These are phyloP conservation scores for Danio jaintianensis DNA, from an alignment of 2,797 vertebrate genomes.

Conservation along the genomic window DNA sequence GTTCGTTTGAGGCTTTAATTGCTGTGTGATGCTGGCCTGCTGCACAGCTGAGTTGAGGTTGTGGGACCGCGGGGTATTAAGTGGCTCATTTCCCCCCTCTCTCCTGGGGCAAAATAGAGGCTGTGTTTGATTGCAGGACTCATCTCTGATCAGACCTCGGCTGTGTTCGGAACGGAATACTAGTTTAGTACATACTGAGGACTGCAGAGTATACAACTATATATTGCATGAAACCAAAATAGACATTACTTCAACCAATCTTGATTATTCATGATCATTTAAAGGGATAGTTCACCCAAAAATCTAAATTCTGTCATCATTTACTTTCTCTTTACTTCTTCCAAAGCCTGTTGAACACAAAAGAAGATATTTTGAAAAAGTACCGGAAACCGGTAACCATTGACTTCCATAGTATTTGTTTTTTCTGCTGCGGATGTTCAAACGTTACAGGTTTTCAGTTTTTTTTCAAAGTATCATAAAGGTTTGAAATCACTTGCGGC, in stretches of 20 bases:
- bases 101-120: slow-evolving; percentile 23
- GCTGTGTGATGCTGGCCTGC: slow-evolving; percentile 60
- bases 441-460: no score
- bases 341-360: no score
- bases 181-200: neutral
- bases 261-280: no score
- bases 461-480: no score
- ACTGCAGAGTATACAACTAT: neutral
- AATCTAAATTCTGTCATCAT: no score
- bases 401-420: no score
- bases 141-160: neutral
- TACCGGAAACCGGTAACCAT: no score
- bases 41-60: slow-evolving; percentile 54
- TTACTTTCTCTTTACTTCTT: no score
- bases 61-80: slow-evolving; percentile 58
- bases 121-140: slow-evolving; percentile 37
- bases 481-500: no score
- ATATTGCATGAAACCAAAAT: neutral
- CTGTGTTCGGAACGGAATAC: neutral
- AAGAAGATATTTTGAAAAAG: no score
- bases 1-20: slow-evolving; percentile 44
- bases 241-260: neutral
- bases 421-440: no score
- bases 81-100: slow-evolving; percentile 55
- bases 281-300: no score